A percentile compares a stretch with the other conserved stretches of the same genome.
These are phyloP conservation scores for Rhopalosiphum maidis DNA, from an alignment of 1,140 invertebrate species.

Conservation along the genomic window DNA sequence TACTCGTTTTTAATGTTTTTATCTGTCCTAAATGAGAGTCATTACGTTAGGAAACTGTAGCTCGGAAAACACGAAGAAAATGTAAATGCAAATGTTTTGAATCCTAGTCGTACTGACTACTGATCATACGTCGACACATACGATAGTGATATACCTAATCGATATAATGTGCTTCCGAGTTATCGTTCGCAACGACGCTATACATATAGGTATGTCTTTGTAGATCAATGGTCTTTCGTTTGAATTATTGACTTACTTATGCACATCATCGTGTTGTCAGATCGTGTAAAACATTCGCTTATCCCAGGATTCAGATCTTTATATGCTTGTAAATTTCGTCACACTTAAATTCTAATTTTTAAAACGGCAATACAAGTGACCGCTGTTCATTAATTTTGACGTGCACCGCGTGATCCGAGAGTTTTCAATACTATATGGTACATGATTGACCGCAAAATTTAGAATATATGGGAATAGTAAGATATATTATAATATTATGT, in stretches of 20 bases:
- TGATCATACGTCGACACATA: not conserved
- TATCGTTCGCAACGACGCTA: not conserved
- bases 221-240: not conserved
- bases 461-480: not conserved
- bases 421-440: not conserved
- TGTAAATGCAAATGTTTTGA: not conserved
- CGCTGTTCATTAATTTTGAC: not conserved
- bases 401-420: not conserved
- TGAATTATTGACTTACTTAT: not conserved
- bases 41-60: not conserved
- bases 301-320: not conserved
- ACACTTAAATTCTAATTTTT: constrained; percentile 26
- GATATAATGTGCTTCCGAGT: not conserved
- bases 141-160: not conserved
- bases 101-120: not conserved
- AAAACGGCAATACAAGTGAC: not conserved
- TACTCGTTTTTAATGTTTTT: not conserved
- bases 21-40: not conserved
- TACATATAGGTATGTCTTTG: not conserved
- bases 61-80: not conserved
- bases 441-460: constrained; percentile 34
- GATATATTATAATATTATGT: not conserved
- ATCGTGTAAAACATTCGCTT: not conserved
- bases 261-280: not conserved
- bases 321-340: not conserved